Conservation (phyloP, 2,888 invertebrate genomes). For the Chaitophorus viminalis region DNA sequence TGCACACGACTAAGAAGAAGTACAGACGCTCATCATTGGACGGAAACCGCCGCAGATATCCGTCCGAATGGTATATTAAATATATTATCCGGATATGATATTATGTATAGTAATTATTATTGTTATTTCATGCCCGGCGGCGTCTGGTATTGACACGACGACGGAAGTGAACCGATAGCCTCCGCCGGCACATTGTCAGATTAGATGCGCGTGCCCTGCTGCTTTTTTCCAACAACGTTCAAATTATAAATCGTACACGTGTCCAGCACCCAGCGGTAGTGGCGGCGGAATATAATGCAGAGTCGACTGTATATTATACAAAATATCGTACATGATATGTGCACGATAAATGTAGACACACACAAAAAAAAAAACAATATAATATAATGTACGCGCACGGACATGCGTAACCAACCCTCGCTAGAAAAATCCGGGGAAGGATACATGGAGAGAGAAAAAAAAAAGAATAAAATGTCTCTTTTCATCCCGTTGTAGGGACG, state of each 20-base stretch:
- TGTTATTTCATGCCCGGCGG: neutral
- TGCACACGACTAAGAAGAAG: too few relatives aligned
- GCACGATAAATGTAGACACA: neutral
- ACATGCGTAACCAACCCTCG: neutral
- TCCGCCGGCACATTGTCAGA: neutral
- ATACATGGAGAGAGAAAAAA: neutral
- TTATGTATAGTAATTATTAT: neutral
- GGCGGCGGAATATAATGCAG: too few relatives aligned
- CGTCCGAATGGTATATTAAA: neutral
- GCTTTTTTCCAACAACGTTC: neutral
- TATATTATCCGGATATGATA: too few relatives aligned
- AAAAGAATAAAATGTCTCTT: neutral
- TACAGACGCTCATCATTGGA: too few relatives aligned
- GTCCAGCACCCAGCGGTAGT: conserved; percentile 13
- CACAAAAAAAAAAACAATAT: too few relatives aligned
- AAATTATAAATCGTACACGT: conserved; percentile 28
- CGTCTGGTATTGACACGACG: neutral
- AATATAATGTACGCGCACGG: neutral
- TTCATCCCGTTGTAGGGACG: neutral
- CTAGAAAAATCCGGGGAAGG: neutral
- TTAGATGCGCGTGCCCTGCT: neutral
- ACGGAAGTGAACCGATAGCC: neutral
- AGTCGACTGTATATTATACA: neutral
- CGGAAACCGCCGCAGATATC: too few relatives aligned
- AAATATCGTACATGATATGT: neutral